Evolutionary conservation across 2,888 invertebrate genomes (phyloP).

Genomic region (Boloria selene): DNA sequence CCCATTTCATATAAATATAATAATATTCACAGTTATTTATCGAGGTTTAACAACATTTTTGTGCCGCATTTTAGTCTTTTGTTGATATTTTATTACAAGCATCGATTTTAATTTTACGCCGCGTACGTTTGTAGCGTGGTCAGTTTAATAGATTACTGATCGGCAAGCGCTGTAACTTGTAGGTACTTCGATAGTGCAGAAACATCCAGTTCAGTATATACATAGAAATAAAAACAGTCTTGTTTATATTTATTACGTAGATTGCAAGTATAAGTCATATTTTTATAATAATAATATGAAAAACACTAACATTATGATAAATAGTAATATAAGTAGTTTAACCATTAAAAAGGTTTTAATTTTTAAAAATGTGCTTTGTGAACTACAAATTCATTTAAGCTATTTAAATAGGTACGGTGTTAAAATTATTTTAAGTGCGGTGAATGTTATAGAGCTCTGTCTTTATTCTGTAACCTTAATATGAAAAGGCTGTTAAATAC

Average conservation of each 20-base stretch:
- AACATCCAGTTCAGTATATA: not conserved
- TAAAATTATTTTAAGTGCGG: too few relatives aligned
- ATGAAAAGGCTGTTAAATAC: too few relatives aligned
- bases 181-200: not conserved
- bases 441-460: too few relatives aligned
- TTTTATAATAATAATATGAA: too few relatives aligned
- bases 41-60: not conserved
- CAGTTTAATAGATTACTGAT: slow-evolving; percentile 15
- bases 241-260: not conserved
- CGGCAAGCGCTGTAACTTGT: slow-evolving; percentile 1
- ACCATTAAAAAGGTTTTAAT: too few relatives aligned
- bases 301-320: too few relatives aligned
- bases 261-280: too few relatives aligned
- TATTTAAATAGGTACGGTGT: too few relatives aligned
- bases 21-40: not conserved
- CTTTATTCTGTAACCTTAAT: too few relatives aligned
- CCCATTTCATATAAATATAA: slow-evolving; percentile 11
- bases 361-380: too few relatives aligned
- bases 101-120: not conserved
- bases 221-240: not conserved
- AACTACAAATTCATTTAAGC: too few relatives aligned
- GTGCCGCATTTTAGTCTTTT: not conserved
- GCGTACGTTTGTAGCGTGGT: not conserved
- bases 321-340: too few relatives aligned
- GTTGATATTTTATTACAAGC: not conserved